Conservation (phyloP, 2,888 invertebrate species). For the Coenonympha arcania region DNA sequence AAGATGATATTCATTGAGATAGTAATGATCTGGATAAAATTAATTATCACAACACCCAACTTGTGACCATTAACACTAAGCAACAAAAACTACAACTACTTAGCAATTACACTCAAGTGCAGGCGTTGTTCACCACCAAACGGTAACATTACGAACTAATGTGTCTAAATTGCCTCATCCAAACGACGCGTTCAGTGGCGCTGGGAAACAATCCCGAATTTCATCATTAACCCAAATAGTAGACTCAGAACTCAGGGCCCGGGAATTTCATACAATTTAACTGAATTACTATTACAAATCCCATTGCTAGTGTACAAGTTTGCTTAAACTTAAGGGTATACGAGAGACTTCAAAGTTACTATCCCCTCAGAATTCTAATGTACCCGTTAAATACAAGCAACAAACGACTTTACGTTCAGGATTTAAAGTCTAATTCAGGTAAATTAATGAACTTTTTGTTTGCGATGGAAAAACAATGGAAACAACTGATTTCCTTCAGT, state of each 20-base stretch:
- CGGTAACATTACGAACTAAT: conserved; percentile 7
- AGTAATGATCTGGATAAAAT: not conserved
- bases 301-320: conserved; percentile 20
- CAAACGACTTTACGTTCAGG: conserved; percentile 9
- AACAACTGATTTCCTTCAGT: conserved; percentile 17
- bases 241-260: conserved; percentile 13
- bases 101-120: not conserved
- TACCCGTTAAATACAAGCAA: conserved; percentile 5
- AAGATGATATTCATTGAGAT: not conserved
- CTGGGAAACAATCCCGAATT: conserved; percentile 16
- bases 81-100: not conserved
- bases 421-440: conserved; percentile 18
- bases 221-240: conserved; percentile 21
- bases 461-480: conserved; percentile 16
- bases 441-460: conserved; percentile 9
- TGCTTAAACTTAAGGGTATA: conserved; percentile 22
- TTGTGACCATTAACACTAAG: not conserved
- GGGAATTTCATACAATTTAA: conserved; percentile 24
- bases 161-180: conserved; percentile 11
- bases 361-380: conserved; percentile 23
- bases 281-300: conserved; percentile 23
- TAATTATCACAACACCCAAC: not conserved
- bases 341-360: conserved; percentile 13
- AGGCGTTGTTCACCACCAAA: conserved; percentile 5
- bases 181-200: conserved; percentile 12